Conservation (phyloP, 2,888 invertebrate species). For the Leptopilina myrica region DNA sequence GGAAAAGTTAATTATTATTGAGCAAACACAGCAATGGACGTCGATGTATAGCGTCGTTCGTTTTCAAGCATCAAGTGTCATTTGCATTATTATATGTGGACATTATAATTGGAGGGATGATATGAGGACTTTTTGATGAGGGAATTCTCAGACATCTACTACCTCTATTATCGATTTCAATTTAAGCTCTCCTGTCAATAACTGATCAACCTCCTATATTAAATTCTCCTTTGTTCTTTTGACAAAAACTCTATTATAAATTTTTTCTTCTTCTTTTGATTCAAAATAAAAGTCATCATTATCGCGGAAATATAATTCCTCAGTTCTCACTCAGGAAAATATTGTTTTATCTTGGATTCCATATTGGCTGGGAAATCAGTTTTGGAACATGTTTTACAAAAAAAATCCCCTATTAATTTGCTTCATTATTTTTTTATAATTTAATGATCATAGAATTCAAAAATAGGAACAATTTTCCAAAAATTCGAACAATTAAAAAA, state of each 20-base stretch:
- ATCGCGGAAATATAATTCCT: too few species aligned
- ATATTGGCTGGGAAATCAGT: too few species aligned
- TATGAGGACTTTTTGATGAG: not conserved
- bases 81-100: conserved; percentile 49
- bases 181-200: not conserved
- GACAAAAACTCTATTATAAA: not conserved
- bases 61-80: conserved; percentile 42
- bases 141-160: not conserved
- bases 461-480: too few species aligned
- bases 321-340: too few species aligned
- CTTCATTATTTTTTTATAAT: too few species aligned
- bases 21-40: conserved; percentile 41
- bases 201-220: not conserved
- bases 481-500: too few species aligned
- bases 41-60: not conserved
- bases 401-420: too few species aligned
- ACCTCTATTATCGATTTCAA: conserved; percentile 13
- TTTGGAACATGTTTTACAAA: too few species aligned
- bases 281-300: not conserved
- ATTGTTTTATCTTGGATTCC: too few species aligned
- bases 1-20: conserved; percentile 63
- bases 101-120: not conserved
- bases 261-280: not conserved
- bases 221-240: not conserved
- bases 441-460: too few species aligned